phyloP scores from a whole-genome alignment of 2,888 invertebrate species.

The Neocrepidodera transversa region DNA sequence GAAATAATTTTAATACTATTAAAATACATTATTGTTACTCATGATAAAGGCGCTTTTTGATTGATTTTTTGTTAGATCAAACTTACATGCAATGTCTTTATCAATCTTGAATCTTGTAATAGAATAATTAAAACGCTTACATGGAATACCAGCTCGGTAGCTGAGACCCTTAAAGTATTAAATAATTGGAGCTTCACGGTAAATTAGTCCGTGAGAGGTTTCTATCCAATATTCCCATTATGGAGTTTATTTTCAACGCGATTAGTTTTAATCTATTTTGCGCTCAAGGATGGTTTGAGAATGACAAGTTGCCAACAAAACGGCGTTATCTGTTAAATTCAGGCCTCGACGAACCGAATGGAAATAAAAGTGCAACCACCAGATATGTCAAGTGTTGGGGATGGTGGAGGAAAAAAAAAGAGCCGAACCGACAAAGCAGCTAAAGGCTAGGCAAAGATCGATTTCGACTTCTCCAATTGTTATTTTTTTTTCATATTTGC shows the following conservation, averaged over 20 bases:
- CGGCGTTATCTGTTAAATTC: constrained; percentile 38
- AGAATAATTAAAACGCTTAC: not conserved
- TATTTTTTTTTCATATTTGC: not conserved
- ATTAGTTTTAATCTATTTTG: constrained; percentile 38
- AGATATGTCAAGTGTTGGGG: constrained; percentile 24
- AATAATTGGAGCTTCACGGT: constrained; percentile 29
- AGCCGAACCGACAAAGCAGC: constrained; percentile 3
- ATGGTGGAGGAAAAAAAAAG: constrained; percentile 4
- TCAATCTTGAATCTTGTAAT: constrained; percentile 2
- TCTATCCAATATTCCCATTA: constrained; percentile 35
- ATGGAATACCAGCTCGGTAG: not conserved
- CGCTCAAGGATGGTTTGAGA: constrained; percentile 31
- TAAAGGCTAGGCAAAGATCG: constrained; percentile 4
- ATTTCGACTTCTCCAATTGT: no score
- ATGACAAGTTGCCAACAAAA: constrained; percentile 32
- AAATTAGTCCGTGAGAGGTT: constrained; percentile 32
- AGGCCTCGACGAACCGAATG: constrained; percentile 29
- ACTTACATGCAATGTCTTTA: not conserved
- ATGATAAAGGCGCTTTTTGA: no score
- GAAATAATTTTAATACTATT: no score
- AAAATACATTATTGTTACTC: no score
- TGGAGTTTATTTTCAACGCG: constrained; percentile 36
- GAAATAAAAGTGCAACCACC: constrained; percentile 30
- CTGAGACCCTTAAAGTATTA: constrained; percentile 12
- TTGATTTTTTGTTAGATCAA: no score